These are phyloP conservation scores for Aphis gossypii DNA, from an alignment of 1,140 invertebrate species.

Conservation along the genomic window DNA sequence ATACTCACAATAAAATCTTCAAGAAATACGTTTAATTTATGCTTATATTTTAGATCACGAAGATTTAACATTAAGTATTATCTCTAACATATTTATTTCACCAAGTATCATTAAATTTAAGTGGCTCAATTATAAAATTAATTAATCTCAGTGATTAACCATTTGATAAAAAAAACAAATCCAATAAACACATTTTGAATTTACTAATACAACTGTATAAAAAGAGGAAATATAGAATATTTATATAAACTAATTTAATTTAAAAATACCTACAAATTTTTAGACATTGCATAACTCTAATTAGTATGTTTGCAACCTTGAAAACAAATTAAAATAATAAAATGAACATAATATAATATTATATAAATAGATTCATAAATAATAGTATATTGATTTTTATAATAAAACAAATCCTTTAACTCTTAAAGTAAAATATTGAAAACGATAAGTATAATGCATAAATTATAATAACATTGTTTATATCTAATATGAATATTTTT, in stretches of 20 bases:
- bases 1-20: not conserved
- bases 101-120: not conserved
- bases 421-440: not conserved
- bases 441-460: not conserved
- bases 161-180: not conserved
- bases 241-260: not conserved
- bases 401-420: not conserved
- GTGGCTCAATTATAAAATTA: not conserved
- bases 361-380: not conserved
- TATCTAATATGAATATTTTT: not conserved
- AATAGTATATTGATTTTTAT: too few species aligned
- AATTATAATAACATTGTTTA: not conserved
- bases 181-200: not conserved
- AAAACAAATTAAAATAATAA: not conserved
- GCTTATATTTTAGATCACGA: not conserved
- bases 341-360: not conserved
- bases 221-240: not conserved
- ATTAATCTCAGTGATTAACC: not conserved
- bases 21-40: not conserved
- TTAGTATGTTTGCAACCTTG: not conserved
- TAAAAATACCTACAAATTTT: conserved; percentile 5
- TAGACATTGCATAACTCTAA: not conserved
- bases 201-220: not conserved
- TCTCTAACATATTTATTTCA: not conserved
- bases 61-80: not conserved